Conservation (phyloP, 2,797 vertebrate genomes). For the Paguma larvata region DNA sequence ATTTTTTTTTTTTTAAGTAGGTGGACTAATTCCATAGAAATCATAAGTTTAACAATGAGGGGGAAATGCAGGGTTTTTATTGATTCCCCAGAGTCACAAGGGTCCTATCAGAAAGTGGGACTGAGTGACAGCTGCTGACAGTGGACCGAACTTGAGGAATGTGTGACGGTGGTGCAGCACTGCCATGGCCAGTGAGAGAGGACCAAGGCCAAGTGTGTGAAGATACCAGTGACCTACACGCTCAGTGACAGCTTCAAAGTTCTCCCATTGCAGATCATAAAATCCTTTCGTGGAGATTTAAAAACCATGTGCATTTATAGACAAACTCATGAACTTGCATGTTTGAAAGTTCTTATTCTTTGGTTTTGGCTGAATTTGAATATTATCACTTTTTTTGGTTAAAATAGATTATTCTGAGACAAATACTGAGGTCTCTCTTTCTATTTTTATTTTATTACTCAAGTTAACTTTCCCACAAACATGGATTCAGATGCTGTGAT, state of each 20-base stretch:
- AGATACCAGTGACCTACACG: not conserved
- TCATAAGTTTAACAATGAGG: not conserved
- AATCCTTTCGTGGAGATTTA: not conserved
- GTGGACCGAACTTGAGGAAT: not conserved
- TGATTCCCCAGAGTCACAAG: not conserved
- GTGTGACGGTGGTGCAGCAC: not conserved
- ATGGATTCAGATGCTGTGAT: not conserved
- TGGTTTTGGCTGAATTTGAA: not conserved
- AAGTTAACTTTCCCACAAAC: not conserved
- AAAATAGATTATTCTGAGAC: not conserved
- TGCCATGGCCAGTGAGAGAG: not conserved
- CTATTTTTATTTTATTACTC: not conserved
- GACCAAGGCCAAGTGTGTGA: not conserved
- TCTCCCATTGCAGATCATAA: not conserved
- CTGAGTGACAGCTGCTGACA: slow-evolving; percentile 30
- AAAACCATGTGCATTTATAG: not conserved
- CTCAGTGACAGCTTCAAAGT: not conserved
- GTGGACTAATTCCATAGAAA: slow-evolving; percentile 65
- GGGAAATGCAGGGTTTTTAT: not conserved
- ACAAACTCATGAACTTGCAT: not conserved
- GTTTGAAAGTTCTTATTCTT: slow-evolving; percentile 8
- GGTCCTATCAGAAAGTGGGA: not conserved
- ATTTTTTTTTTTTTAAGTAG: not conserved
- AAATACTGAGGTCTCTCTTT: not conserved
- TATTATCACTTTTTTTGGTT: not conserved